Evolutionary conservation across 2,888 invertebrate species (phyloP).

Genomic region (Ctena decussata): DNA sequence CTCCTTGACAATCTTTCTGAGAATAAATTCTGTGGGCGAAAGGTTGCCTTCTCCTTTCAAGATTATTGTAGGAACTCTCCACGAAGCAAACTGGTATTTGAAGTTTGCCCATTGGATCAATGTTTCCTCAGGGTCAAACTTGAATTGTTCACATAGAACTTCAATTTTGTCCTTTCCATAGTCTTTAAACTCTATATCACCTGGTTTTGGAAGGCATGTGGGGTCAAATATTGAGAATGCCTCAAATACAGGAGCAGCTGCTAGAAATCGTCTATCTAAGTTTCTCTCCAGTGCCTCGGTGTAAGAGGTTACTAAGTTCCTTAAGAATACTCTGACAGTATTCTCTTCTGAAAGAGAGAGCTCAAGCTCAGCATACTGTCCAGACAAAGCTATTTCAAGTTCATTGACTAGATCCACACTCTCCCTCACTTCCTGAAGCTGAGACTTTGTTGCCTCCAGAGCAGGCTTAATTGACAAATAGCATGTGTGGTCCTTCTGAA

Average conservation of each 20-base stretch:
- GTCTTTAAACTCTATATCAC: not conserved
- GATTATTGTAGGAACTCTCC: not conserved
- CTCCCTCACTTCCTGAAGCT: not conserved
- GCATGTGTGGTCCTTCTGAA: slow-evolving; percentile 23
- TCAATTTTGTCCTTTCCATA: slow-evolving; percentile 15
- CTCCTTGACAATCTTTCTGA: slow-evolving; percentile 21
- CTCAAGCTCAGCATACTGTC: slow-evolving; percentile 18
- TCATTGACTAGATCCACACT: slow-evolving; percentile 1
- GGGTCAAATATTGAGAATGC: slow-evolving; percentile 32
- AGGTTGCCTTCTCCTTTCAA: not conserved
- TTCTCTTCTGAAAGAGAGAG: not conserved
- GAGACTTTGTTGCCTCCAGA: slow-evolving; percentile 4
- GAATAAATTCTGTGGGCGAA: not conserved
- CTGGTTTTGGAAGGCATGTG: not conserved
- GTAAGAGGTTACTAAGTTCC: not conserved
- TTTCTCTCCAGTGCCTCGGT: slow-evolving; percentile 13
- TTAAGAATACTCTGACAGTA: not conserved
- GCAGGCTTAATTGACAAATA: slow-evolving; percentile 12
- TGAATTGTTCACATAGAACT: slow-evolving; percentile 3
- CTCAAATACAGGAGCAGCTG: slow-evolving; percentile 13
- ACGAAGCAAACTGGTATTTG: slow-evolving; percentile 18
- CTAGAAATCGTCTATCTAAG: slow-evolving; percentile 10
- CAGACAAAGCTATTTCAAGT: not conserved
- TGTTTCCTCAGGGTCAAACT: not conserved
- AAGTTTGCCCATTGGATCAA: slow-evolving; percentile 20